Evolutionary conservation across 2,888 invertebrate species (phyloP), one percentile per base, ranked within the genome.

Genomic region (Tanytarsus gracilentus): DNA sequence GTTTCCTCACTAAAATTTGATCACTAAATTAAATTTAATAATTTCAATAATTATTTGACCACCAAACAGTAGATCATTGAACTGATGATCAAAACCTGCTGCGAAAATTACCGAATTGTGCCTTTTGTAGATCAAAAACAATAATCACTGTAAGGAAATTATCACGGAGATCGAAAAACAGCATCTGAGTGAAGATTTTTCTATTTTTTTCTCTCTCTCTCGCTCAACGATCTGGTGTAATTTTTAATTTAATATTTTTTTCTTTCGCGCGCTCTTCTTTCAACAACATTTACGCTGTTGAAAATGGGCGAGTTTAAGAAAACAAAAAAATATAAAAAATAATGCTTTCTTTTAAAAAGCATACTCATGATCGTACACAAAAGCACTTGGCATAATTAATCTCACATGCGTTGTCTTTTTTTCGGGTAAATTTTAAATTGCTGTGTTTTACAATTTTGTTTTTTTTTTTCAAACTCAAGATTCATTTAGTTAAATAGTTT

Each of bases 261-360:
- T n/a, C n/a, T n/a, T n/a, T n/a, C n/a, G n/a, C n/a, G 16, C 14
- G 50, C 11, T 27, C 26, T 50, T 26, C 14, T 11, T 14, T 26
- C 48, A 48, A 49, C 9, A 11, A 11, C 25, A 8, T n/a, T 25
- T 21, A 18, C 27, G 27, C 40, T 18, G 14, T 7, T 11, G 25
- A 55, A 53, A 55, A 55, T 55, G 25, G 26, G 55, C 16, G 14
- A 55, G 16, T 14, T 14, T 18, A n/a, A n/a, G n/a, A n/a, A 33
- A 9, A 33, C 2, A 33, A 33, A 33, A 2, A 11, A 4, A 33
- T 40, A 18, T 16, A 30, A 52, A 9, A 23, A 8, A 16, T 9
- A 48, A 40, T 3, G 30, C 9, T 30, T 30, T 30, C 30, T 30
- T 8, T 30, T 30, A 30, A n/a, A n/a, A n/a, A n/a, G n/a, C n/a